These are phyloP conservation scores for Urocitellus parryii DNA, from an alignment of 2,113 vertebrate genomes.

Conservation along the genomic window DNA sequence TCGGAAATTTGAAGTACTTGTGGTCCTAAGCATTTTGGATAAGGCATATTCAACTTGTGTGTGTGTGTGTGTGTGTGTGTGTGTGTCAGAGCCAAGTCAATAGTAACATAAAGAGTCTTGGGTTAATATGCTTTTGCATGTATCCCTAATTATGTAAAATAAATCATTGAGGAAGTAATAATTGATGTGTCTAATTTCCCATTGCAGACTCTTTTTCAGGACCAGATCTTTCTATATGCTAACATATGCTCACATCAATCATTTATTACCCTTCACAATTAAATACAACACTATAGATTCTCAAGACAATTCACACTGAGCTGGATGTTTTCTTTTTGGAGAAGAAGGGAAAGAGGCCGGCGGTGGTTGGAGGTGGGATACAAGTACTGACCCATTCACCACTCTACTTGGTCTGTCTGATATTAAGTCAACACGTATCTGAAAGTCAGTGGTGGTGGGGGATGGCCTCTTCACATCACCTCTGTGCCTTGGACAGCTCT, in stretches of 20 bases:
- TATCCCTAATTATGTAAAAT: neutral
- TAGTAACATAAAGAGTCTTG: neutral
- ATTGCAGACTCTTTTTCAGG: neutral
- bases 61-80: neutral
- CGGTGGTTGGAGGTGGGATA: neutral
- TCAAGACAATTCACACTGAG: neutral
- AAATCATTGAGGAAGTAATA: neutral
- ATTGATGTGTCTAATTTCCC: neutral
- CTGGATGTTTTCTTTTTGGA: neutral
- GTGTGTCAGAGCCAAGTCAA: neutral
- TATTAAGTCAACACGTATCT: neutral
- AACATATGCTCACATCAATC: neutral
- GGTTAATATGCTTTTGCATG: neutral
- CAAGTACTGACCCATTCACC: neutral
- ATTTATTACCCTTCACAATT: neutral
- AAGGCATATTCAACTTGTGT: neutral
- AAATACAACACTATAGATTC: neutral
- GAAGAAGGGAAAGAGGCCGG: neutral
- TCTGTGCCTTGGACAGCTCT: neutral
- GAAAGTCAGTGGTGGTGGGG: neutral
- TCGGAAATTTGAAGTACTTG: neutral
- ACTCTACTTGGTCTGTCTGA: neutral
- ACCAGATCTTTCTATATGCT: neutral
- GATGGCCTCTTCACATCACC: neutral
- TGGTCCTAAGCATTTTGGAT: neutral